Base-by-base conservation (phyloP, 2,888 invertebrate species). In the Drosophila diplacantha region DNA sequence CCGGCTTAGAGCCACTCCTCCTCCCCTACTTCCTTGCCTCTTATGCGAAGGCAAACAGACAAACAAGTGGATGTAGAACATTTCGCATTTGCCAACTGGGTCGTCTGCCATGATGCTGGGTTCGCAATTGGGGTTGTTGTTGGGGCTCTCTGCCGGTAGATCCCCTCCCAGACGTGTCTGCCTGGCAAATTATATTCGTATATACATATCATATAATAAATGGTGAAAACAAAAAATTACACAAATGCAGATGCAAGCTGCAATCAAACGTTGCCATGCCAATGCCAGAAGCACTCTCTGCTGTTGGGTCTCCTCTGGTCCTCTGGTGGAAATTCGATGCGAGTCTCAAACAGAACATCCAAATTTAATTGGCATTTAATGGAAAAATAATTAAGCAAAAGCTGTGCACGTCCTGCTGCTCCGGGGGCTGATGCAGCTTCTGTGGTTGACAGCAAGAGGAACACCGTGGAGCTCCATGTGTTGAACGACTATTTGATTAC, bases 331-430 rank as follows among this genome's bases (percentile, higher is more conserved):
- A 32, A 54, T 54, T 56, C 43, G 37, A 62, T 38, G 44, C 46
- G 32, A 50, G 26, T 35, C 51, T 35, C 38, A 47, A 54, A 47
- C 68, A 56, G 60, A 47, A 54, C 58, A 63, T 50, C 49, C 31
- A 55, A 52, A 71, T 76, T 71, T 59, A 79, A 79, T 71, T 76
- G 80, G 52, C 61, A 63, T 69, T 76, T 68, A 79, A 76, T 76
- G 71, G 57, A 64, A 60, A 69, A 76, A 74, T 79, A 74, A 76
- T 79, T 76, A 73, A 61, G 58, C 76, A 71, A 56, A 46, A 32
- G 66, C 56, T 61, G 65, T 26, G 46, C 52, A 18, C 22, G 31
- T 29, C 26, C 39, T 34, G 26, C 22, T 41, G 58, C 37, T 34
- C n/a, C n/a, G n/a, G n/a, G n/a, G n/a, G n/a, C n/a, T n/a, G n/a